phyloP scores from a whole-genome alignment of 2,888 invertebrate species.

The Nymphalis c-album region DNA sequence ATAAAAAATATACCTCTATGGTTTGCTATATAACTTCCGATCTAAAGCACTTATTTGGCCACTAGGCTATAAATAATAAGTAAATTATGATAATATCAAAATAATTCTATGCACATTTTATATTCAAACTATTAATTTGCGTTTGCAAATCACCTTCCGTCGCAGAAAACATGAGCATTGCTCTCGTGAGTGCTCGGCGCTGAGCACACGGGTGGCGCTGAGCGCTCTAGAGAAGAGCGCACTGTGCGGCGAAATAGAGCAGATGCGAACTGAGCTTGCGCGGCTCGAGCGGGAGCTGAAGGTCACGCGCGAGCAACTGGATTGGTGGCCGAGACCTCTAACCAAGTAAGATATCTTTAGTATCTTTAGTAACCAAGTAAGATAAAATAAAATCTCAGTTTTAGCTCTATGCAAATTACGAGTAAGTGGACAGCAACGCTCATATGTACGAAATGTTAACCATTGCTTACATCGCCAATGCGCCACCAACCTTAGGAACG shows the following conservation, averaged over 20 bases:
- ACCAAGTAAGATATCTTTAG: conserved; percentile 47
- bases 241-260: conserved; percentile 42
- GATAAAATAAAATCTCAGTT: background rate
- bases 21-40: background rate
- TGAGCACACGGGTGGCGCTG: conserved; percentile 43
- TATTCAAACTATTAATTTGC: no score
- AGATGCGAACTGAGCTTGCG: conserved; percentile 46
- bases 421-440: no score
- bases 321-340: conserved; percentile 68
- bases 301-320: conserved; percentile 54
- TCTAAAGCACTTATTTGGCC: no score
- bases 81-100: no score
- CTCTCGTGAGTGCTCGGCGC: conserved; percentile 37
- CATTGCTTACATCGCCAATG: no score
- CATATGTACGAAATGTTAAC: no score
- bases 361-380: conserved; percentile 54
- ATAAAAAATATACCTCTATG: background rate
- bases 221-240: conserved; percentile 35
- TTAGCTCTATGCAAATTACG: background rate
- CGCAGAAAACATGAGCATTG: conserved; percentile 45
- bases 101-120: no score
- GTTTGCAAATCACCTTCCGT: background rate
- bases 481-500: no score
- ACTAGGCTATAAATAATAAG: no score
- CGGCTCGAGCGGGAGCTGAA: conserved; percentile 48